Conservation (phyloP, 2,797 vertebrate species). For the Rhinella marina region DNA sequence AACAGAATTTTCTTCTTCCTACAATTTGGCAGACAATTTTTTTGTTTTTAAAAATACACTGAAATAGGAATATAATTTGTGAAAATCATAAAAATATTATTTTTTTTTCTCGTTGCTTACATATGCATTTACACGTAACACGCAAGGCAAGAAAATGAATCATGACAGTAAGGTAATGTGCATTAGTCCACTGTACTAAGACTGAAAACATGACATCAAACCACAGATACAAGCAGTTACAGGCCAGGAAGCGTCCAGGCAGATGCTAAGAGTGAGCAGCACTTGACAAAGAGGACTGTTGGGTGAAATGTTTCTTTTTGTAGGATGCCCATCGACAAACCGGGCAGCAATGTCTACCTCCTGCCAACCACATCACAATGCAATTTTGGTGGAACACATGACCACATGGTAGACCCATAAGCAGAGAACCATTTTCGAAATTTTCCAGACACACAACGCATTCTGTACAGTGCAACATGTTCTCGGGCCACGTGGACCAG, state of each 20-base stretch:
- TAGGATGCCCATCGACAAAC: constrained; percentile 96
- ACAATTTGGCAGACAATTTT: constrained; percentile 13
- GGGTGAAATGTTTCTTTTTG: constrained; percentile 85
- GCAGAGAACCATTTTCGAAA: constrained; percentile 83
- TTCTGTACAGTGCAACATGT: constrained; percentile 88
- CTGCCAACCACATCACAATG: constrained; percentile 91
- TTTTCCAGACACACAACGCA: constrained; percentile 97
- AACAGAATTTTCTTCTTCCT: neutral
- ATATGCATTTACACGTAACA: constrained; percentile 74
- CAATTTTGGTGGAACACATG: constrained; percentile 97
- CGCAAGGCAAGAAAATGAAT: constrained; percentile 78
- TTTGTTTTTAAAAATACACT: constrained; percentile 38
- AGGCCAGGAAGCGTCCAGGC: constrained; percentile 74
- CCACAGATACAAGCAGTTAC: constrained; percentile 82
- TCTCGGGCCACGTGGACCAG: constrained; percentile 85
- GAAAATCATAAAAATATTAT: constrained; percentile 55
- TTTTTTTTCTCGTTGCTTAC: constrained; percentile 56
- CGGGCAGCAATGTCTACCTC: constrained; percentile 91
- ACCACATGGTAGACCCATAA: constrained; percentile 93
- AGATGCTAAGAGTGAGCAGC: constrained; percentile 71
- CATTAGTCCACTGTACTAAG: constrained; percentile 78
- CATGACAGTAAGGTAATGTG: constrained; percentile 74
- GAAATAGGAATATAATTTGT: constrained; percentile 51
- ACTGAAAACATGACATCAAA: constrained; percentile 80
- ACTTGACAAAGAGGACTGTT: constrained; percentile 67